Evolutionary conservation across 1,140 invertebrate genomes (phyloP).

Genomic region (Brachionus calyciflorus): DNA sequence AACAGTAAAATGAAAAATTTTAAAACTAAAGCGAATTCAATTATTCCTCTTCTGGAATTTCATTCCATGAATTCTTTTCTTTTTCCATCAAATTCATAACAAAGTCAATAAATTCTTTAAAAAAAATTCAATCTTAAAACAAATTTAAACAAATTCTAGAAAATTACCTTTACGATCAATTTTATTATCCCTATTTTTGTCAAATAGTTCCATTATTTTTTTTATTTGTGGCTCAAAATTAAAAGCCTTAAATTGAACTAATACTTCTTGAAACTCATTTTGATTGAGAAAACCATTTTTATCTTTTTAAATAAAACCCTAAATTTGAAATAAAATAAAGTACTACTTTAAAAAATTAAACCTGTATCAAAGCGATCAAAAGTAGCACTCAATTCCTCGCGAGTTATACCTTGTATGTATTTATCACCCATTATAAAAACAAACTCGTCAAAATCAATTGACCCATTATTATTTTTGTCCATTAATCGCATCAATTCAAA

Average conservation of each 20-base stretch:
- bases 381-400: not conserved
- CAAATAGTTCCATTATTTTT: conserved; percentile 12
- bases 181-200: not conserved
- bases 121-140: not conserved
- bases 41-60: not conserved
- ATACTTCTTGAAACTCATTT: not conserved
- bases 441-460: conserved; percentile 45
- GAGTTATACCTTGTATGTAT: not conserved
- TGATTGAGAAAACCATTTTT: conserved; percentile 25
- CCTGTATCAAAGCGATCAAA: conserved; percentile 35
- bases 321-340: too few relatives aligned
- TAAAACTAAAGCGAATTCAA: not conserved
- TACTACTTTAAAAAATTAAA: not conserved
- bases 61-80: not conserved
- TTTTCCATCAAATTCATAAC: not conserved
- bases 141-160: not conserved
- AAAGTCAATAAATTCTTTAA: not conserved
- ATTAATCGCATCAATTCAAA: conserved; percentile 25
- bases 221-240: not conserved
- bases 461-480: conserved; percentile 33
- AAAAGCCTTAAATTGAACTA: not conserved
- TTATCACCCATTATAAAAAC: not conserved
- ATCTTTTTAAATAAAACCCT: not conserved
- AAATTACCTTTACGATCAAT: not conserved
- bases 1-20: too few relatives aligned